A percentile compares a stretch with the other conserved stretches of the same genome.
Evolutionary conservation across 2,797 vertebrate species (phyloP).

Genomic region (Sebastes taczanowskii): DNA sequence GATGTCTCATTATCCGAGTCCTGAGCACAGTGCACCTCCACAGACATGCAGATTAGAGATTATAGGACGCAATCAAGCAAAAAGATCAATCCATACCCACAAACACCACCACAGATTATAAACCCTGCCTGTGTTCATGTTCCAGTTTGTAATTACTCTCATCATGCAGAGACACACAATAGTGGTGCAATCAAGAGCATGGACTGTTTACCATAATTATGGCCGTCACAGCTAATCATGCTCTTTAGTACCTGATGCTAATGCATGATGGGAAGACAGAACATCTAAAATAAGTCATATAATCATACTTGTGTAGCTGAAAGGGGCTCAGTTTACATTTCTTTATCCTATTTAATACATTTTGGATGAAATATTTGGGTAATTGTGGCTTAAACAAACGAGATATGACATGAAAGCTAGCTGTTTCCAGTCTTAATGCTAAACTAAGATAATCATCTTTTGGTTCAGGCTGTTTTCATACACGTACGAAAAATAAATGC

Average conservation of each 20-base stretch:
- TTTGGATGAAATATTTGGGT: not conserved
- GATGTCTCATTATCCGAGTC: conserved; percentile 30
- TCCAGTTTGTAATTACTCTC: conserved; percentile 40
- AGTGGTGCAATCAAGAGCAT: conserved; percentile 24
- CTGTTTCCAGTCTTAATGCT: not conserved
- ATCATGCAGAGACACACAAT: not conserved
- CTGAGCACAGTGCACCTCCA: not conserved
- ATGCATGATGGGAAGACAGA: not conserved
- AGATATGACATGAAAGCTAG: not conserved
- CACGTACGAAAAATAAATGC: too few species aligned
- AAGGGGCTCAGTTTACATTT: not conserved
- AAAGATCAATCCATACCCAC: conserved; percentile 47
- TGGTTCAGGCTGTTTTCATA: too few species aligned
- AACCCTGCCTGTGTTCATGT: conserved; percentile 26
- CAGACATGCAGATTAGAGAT: conserved; percentile 60
- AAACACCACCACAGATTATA: conserved; percentile 30
- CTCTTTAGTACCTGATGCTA: not conserved
- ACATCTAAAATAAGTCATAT: not conserved
- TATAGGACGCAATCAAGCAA: conserved; percentile 62
- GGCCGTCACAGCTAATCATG: not conserved
- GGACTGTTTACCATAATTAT: conserved; percentile 17
- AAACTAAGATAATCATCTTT: not conserved
- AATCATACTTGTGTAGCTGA: not conserved
- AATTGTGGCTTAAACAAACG: not conserved
- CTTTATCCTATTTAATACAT: not conserved